A percentile compares a stretch with the other conserved stretches of the same genome.
Evolutionary conservation across 2,113 vertebrate species (phyloP).

Genomic region (Gadus macrocephalus): DNA sequence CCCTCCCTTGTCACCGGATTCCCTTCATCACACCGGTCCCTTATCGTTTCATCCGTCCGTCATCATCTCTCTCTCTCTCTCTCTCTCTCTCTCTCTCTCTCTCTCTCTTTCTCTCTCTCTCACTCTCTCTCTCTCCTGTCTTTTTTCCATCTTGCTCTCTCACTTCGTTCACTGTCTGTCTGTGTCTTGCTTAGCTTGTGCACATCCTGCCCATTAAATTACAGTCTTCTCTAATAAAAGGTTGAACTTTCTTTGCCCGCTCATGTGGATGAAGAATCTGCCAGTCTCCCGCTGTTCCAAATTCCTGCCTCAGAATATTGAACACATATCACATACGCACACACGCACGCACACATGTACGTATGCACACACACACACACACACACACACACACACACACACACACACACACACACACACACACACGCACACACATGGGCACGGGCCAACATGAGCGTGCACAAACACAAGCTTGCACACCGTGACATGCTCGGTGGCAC

Average conservation of each 20-base stretch:
- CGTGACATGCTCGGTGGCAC: too few species aligned
- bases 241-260: slow-evolving; percentile 79
- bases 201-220: slow-evolving; percentile 83
- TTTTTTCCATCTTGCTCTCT: slow-evolving; percentile 2
- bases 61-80: slow-evolving; percentile 29
- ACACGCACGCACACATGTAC: slow-evolving; percentile 34
- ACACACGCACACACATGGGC: slow-evolving; percentile 10
- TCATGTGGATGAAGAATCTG: slow-evolving; percentile 78
- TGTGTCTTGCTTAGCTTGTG: slow-evolving; percentile 47
- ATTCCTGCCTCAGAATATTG: slow-evolving; percentile 68
- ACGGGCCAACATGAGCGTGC: slow-evolving; percentile 23
- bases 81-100: slow-evolving; percentile 18
- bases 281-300: slow-evolving; percentile 75
- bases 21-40: slow-evolving; percentile 23
- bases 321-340: slow-evolving; percentile 8
- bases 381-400: slow-evolving; percentile 17
- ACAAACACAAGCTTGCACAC: slow-evolving; percentile 8
- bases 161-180: slow-evolving; percentile 22
- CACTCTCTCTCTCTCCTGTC: neutral
- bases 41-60: neutral
- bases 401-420: slow-evolving; percentile 31
- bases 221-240: slow-evolving; percentile 83
- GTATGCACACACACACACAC: slow-evolving; percentile 25
- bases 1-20: slow-evolving; percentile 2
- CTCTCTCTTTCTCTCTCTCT: slow-evolving; percentile 27